Evolutionary conservation across 2,113 vertebrate genomes (phyloP).

Genomic region (Marcusenius ussheri): DNA sequence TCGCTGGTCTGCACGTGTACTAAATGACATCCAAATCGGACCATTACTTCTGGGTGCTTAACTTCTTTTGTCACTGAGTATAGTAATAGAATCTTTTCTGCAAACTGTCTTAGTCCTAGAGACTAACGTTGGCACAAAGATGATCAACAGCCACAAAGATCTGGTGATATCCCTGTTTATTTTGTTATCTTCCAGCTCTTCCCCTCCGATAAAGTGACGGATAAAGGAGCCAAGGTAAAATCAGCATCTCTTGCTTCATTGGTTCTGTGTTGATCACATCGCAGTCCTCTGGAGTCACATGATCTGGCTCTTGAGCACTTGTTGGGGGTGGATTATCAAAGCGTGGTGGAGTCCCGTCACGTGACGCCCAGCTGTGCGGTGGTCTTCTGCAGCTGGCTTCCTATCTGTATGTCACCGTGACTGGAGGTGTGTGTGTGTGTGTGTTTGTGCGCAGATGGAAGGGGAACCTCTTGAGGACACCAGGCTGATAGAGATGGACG

Average conservation of each 20-base stretch:
- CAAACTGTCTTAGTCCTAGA: background rate
- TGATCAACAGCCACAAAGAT: background rate
- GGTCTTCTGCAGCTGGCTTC: background rate
- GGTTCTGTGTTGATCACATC: background rate
- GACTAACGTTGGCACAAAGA: background rate
- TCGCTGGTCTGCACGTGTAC: too few species aligned
- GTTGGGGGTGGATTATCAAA: background rate
- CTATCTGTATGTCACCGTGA: background rate
- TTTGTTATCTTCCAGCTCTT: slow-evolving; percentile 68
- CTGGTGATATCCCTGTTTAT: background rate
- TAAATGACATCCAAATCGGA: too few species aligned
- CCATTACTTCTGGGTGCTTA: too few species aligned
- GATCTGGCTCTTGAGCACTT: background rate
- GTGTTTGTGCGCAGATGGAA: slow-evolving; percentile 69
- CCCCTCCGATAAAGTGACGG: slow-evolving; percentile 82
- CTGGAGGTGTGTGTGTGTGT: background rate
- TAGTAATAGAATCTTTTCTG: background rate
- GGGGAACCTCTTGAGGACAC: slow-evolving; percentile 77
- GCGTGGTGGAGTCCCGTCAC: background rate
- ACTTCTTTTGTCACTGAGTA: too few species aligned
- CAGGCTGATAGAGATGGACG: slow-evolving; percentile 84
- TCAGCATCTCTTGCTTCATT: background rate
- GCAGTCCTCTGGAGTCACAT: background rate
- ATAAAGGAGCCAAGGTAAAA: slow-evolving; percentile 91
- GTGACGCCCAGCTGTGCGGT: too few species aligned